phyloP scores from a whole-genome alignment of 2,888 invertebrate genomes.

The Noctua janthina region DNA sequence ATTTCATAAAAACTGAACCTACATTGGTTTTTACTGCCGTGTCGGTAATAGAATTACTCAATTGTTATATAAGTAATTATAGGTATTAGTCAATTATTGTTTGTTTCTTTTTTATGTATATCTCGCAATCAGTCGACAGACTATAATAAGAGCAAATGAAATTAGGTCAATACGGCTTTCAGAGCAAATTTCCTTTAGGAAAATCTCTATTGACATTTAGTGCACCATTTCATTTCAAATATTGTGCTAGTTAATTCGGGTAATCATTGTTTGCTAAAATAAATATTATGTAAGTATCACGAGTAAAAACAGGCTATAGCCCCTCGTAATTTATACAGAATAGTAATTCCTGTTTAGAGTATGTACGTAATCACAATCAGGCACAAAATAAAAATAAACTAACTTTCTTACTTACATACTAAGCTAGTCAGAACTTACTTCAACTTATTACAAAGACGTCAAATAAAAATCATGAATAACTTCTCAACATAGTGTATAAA shows the following conservation, averaged over 20 bases:
- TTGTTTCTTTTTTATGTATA: neutral
- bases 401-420: neutral
- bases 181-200: neutral
- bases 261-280: neutral
- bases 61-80: neutral
- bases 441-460: neutral
- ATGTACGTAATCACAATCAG: neutral
- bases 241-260: neutral
- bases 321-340: neutral
- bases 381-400: slow-evolving; percentile 21
- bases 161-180: neutral
- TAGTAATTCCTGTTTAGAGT: neutral
- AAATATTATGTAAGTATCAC: too few species aligned
- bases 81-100: neutral
- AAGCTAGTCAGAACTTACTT: neutral
- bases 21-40: neutral
- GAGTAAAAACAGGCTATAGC: neutral
- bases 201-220: neutral
- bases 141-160: too few species aligned
- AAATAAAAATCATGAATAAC: slow-evolving; percentile 41
- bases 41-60: neutral
- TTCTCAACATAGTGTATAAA: slow-evolving; percentile 11
- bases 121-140: too few species aligned
- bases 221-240: neutral
- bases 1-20: neutral